Conservation (phyloP, 2,888 invertebrate species). For the Portevinia maculata region DNA sequence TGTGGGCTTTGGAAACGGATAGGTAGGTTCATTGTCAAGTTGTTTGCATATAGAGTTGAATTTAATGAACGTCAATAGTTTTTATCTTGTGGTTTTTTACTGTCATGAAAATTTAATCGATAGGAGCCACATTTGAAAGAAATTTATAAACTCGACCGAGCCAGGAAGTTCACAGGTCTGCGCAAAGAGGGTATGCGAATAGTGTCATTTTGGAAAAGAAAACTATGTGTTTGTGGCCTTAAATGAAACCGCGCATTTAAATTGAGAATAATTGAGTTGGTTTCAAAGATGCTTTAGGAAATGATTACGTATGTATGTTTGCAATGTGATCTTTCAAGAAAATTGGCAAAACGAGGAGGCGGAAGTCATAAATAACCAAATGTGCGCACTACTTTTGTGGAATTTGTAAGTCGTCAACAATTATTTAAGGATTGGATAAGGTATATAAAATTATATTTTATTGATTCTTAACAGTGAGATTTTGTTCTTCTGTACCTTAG, state of each 20-base stretch:
- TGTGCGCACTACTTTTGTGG: too few relatives aligned
- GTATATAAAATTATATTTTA: too few relatives aligned
- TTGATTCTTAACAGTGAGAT: too few relatives aligned
- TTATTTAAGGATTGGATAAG: too few relatives aligned
- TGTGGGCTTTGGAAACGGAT: slow-evolving; percentile 41
- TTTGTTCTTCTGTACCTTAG: too few relatives aligned
- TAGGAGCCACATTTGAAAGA: slow-evolving; percentile 11
- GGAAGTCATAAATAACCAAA: too few relatives aligned
- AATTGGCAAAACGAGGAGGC: too few relatives aligned
- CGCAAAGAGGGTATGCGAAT: not conserved
- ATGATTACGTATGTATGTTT: too few relatives aligned
- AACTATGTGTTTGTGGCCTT: slow-evolving; percentile 15
- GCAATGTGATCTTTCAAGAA: too few relatives aligned
- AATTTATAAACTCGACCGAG: slow-evolving; percentile 41
- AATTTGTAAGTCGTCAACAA: too few relatives aligned
- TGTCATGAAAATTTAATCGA: slow-evolving; percentile 40
- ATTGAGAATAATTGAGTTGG: slow-evolving; percentile 5
- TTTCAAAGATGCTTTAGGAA: not conserved
- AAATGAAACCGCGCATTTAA: slow-evolving; percentile 6
- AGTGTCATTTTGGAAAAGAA: not conserved
- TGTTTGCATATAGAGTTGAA: slow-evolving; percentile 70
- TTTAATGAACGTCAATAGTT: slow-evolving; percentile 69
- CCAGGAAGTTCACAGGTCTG: slow-evolving; percentile 15
- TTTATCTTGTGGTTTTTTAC: slow-evolving; percentile 5
- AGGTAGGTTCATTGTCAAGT: slow-evolving; percentile 71